Percentiles rank a stretch among this genome's conserved stretches.
Evolutionary conservation across 2,888 invertebrate species (phyloP).

Genomic region (Elegia similella): DNA sequence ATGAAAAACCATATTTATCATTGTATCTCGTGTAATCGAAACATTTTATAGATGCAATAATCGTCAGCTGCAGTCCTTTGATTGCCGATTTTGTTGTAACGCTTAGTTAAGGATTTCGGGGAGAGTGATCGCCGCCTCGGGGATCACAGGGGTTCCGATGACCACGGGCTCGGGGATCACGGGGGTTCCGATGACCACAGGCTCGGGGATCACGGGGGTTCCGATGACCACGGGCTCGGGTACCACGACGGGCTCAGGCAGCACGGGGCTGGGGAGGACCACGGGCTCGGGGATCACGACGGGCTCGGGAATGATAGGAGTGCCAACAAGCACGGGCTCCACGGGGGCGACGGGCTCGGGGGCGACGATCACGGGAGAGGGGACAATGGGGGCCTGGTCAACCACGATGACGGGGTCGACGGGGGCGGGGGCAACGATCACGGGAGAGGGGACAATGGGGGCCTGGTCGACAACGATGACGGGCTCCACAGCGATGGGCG

Average conservation of each 20-base stretch:
- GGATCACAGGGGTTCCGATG: slow-evolving; percentile 27
- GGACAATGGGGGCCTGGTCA: slow-evolving; percentile 10
- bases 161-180: slow-evolving; percentile 15
- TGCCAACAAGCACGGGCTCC: slow-evolving; percentile 14
- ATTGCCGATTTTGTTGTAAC: not conserved
- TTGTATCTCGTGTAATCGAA: slow-evolving; percentile 9
- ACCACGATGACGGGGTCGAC: slow-evolving; percentile 19
- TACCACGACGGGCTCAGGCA: slow-evolving; percentile 9
- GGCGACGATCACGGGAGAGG: slow-evolving; percentile 21
- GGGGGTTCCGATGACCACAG: slow-evolving; percentile 9
- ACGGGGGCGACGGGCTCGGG: slow-evolving; percentile 23
- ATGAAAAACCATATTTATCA: not conserved
- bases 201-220: slow-evolving; percentile 10
- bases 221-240: slow-evolving; percentile 16
- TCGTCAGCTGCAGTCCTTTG: not conserved
- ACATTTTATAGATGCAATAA: slow-evolving; percentile 13
- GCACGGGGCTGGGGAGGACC: slow-evolving; percentile 22
- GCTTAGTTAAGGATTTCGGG: slow-evolving; percentile 14
- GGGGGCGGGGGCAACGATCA: slow-evolving; percentile 17
- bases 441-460: slow-evolving; percentile 19
- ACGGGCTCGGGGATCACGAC: slow-evolving; percentile 25
- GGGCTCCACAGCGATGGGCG: slow-evolving; percentile 7
- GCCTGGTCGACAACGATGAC: slow-evolving; percentile 17
- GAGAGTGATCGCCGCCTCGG: slow-evolving; percentile 40
- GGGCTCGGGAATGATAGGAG: slow-evolving; percentile 8